Percentiles rank a stretch among this genome's conserved stretches.
Evolutionary conservation across 2,797 vertebrate genomes (phyloP).

Genomic region (Molossus alvarezi): DNA sequence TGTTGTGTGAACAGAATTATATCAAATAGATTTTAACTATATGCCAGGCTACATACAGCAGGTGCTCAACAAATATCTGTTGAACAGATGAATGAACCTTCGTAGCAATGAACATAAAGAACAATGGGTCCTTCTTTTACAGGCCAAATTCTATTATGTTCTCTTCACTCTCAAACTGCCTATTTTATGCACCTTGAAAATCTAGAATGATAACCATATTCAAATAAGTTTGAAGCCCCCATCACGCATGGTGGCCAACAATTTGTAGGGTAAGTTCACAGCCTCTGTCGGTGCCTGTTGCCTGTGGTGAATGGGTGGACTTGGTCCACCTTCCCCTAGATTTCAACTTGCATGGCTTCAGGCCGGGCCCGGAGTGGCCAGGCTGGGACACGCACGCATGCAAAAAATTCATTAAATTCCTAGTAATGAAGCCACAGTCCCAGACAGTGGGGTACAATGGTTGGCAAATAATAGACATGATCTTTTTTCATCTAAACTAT

Average conservation of each 20-base stretch:
- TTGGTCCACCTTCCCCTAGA: background rate
- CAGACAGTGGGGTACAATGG: background rate
- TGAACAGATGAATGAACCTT: background rate
- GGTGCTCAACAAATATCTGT: slow-evolving; percentile 20
- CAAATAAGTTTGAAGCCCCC: background rate
- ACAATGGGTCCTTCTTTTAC: background rate
- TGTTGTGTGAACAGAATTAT: background rate
- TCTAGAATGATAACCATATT: background rate
- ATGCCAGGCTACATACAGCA: background rate
- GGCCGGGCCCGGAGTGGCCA: background rate
- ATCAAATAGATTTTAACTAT: background rate
- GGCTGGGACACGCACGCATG: background rate
- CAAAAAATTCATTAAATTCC: slow-evolving; percentile 23
- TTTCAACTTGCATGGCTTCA: background rate
- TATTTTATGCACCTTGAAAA: slow-evolving; percentile 6
- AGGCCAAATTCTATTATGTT: background rate
- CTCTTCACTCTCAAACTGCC: background rate
- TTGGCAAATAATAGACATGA: slow-evolving; percentile 28
- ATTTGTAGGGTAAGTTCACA: background rate
- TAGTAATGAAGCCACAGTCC: background rate
- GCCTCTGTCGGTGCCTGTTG: background rate
- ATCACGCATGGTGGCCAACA: background rate
- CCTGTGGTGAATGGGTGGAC: background rate
- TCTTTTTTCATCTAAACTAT: slow-evolving; percentile 18
- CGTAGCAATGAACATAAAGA: background rate